Base-by-base conservation (phyloP, 2,888 invertebrate species). In the Galerucella nymphaeae region DNA sequence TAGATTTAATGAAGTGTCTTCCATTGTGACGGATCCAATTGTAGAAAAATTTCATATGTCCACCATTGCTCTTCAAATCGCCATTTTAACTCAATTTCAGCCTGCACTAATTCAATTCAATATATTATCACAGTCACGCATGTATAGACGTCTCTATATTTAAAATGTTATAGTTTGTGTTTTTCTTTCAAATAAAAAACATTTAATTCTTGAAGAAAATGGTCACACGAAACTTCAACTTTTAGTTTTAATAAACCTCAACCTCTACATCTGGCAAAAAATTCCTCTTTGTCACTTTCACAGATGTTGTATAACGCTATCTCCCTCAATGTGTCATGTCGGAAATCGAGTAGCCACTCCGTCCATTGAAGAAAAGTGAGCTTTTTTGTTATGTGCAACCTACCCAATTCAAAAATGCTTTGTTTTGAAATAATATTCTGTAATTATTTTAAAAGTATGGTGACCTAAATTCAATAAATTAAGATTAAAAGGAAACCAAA, bases 1-100 rank as follows among this genome's bases (percentile, higher is more conserved):
- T 75, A 86, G 85, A 80, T 85, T 85, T 76, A 87, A 80, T 73
- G 88, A 86, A 83, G 85, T 87, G 82, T 89, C 88, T 87, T 89
- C 89, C 89, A 89, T 89, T 85, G 86, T 87, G 83, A 84, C 72
- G 74, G 76, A 83, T 82, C 83, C 83, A 81, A 79, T 80, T 77
- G 78, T 79, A 79, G 81, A 79, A 80, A 70, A 80, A 80, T 81
- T 83, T 84, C 84, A 84, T 83, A 83, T 80, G 78, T 80, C 79
- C 78, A 80, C 79, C 79, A 80, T 79, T 78, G 76, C 79, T 76
- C 73, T 76, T 80, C 81, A 81, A 80, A 81, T 80, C 81, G 81
- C 81, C 81, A 81, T 81, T 81, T 81, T 81, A 78, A 76, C 70
- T 78, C 59, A 66, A 70, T 72, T 75, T 71, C 71, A 73, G 70